A percentile compares a stretch with the other conserved stretches of the same genome.
phyloP scores from a whole-genome alignment of 2,113 vertebrate species.

The Xerus inauris region DNA sequence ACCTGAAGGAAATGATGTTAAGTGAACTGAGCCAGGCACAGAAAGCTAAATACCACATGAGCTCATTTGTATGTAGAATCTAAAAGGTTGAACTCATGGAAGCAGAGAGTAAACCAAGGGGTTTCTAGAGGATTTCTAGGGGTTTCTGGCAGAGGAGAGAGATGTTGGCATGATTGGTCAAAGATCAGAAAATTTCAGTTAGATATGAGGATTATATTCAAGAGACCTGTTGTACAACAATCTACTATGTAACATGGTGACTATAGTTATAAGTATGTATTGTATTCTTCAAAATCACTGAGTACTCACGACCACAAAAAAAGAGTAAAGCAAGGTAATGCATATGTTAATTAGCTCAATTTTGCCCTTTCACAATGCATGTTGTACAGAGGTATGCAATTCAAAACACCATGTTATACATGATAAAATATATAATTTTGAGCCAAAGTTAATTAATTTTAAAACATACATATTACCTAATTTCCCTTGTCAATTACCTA shows the following conservation, averaged over 20 bases:
- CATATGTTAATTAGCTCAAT: not conserved
- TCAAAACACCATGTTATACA: not conserved
- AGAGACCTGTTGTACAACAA: not conserved
- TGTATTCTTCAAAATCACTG: not conserved
- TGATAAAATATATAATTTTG: not conserved
- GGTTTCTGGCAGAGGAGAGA: too few species aligned
- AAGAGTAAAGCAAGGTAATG: not conserved
- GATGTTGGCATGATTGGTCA: not conserved
- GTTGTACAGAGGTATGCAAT: not conserved
- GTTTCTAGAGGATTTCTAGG: not conserved
- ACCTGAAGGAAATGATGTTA: not conserved
- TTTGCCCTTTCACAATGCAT: not conserved
- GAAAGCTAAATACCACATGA: not conserved
- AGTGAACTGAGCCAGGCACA: not conserved
- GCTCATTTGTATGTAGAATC: not conserved
- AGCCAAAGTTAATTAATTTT: not conserved
- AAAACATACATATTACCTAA: not conserved
- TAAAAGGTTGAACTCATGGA: not conserved
- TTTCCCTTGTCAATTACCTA: not conserved
- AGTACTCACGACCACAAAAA: too few species aligned
- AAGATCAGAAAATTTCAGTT: not conserved
- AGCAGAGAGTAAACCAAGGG: not conserved
- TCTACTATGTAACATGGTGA: not conserved
- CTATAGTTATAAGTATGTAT: not conserved
- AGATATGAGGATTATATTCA: not conserved